Percentiles rank a stretch among this genome's conserved stretches.
Evolutionary conservation across 2,888 invertebrate species (phyloP).

Genomic region (Ditula angustiorana): DNA sequence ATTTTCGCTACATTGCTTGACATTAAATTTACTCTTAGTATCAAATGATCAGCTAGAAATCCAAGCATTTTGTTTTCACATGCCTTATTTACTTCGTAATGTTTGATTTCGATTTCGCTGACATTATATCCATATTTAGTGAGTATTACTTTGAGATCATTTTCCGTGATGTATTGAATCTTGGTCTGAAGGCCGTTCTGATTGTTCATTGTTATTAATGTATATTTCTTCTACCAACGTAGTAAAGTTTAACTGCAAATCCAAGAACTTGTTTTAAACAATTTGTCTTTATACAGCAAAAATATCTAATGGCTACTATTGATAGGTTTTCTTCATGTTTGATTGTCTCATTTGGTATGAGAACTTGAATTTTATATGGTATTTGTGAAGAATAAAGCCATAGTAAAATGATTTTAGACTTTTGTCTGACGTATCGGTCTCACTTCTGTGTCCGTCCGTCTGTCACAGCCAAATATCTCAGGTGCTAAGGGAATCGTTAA

Average conservation of each 20-base stretch:
- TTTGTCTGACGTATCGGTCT: too few species aligned
- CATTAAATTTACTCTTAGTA: conserved; percentile 58
- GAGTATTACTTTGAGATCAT: neutral
- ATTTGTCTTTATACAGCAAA: too few species aligned
- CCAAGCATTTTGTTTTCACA: conserved; percentile 74
- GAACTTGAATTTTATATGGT: too few species aligned
- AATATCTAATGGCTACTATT: too few species aligned
- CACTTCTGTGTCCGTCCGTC: too few species aligned
- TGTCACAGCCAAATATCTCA: too few species aligned
- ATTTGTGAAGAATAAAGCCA: too few species aligned
- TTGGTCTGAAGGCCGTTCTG: neutral
- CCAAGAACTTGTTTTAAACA: too few species aligned
- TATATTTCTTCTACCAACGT: neutral
- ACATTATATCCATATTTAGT: neutral
- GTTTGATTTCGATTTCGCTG: conserved; percentile 49
- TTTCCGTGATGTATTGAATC: neutral
- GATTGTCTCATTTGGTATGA: too few species aligned
- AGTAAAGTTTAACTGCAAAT: neutral
- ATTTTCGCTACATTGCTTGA: conserved; percentile 39
- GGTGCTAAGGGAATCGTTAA: too few species aligned
- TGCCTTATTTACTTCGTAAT: conserved; percentile 59
- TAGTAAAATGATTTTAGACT: too few species aligned
- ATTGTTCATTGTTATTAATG: neutral
- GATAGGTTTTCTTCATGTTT: too few species aligned
- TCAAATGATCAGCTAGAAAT: conserved; percentile 75